These are phyloP conservation scores for Percopsis omiscomaycus DNA, from an alignment of 2,797 vertebrate genomes.

Conservation along the genomic window DNA sequence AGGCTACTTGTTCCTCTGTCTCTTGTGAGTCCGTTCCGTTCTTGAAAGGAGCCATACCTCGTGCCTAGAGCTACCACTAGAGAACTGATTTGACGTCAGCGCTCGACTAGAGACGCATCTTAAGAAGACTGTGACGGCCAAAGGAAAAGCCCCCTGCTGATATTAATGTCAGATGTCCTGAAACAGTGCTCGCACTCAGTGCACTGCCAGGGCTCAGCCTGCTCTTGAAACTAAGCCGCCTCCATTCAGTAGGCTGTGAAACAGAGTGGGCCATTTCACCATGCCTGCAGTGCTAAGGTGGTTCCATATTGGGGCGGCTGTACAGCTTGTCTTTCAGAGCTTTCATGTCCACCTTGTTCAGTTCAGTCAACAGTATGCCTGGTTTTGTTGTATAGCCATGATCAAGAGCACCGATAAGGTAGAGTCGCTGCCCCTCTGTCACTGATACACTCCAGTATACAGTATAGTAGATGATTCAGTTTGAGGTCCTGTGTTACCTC, in stretches of 20 bases:
- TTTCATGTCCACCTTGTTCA: no score
- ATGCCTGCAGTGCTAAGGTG: no score
- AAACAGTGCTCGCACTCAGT: conserved; percentile 10
- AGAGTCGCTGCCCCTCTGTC: no score
- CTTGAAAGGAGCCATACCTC: conserved; percentile 27
- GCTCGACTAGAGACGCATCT: not conserved
- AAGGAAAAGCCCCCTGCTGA: conserved; percentile 22
- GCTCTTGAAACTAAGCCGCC: not conserved
- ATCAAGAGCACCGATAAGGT: no score
- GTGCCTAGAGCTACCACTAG: conserved; percentile 36
- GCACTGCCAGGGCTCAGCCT: not conserved
- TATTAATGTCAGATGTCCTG: conserved; percentile 33
- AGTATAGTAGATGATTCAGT: no score
- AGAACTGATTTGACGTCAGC: conserved; percentile 50
- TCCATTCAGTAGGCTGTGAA: not conserved
- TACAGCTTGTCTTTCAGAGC: no score
- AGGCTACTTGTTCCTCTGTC: conserved; percentile 4
- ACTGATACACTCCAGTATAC: no score
- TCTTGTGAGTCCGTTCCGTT: conserved; percentile 24
- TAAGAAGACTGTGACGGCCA: conserved; percentile 4
- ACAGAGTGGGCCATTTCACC: not conserved
- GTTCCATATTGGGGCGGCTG: not conserved
- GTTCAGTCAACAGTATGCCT: no score
- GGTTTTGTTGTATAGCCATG: no score
- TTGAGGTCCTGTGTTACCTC: no score